Evolutionary conservation across 2,888 invertebrate genomes (phyloP).

Genomic region (Agelastica alni): DNA sequence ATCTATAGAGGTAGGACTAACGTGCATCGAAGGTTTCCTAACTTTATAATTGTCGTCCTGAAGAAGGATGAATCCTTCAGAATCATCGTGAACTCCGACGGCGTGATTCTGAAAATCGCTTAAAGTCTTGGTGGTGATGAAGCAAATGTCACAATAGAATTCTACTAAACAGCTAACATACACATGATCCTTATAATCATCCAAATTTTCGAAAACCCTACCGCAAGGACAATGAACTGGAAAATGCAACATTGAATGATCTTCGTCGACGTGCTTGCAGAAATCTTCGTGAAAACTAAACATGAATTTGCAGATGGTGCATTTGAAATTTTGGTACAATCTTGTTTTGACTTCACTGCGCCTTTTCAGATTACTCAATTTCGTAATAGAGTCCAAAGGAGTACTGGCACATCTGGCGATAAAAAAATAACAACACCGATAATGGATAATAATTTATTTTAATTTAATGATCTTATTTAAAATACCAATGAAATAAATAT

Average conservation of each 20-base stretch:
- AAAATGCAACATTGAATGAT: slow-evolving; percentile 43
- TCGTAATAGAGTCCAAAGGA: slow-evolving; percentile 44
- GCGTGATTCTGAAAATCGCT: slow-evolving; percentile 52
- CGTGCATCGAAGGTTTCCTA: slow-evolving; percentile 29
- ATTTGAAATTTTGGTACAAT: slow-evolving; percentile 53
- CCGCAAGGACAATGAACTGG: slow-evolving; percentile 47
- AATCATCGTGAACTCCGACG: slow-evolving; percentile 46
- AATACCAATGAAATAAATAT: too few relatives aligned
- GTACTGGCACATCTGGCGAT: slow-evolving; percentile 42
- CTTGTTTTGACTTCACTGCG: slow-evolving; percentile 50
- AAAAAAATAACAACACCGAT: too few relatives aligned
- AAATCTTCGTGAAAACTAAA: slow-evolving; percentile 53
- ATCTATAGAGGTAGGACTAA: slow-evolving; percentile 28
- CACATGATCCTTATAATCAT: slow-evolving; percentile 51
- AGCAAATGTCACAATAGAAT: slow-evolving; percentile 54
- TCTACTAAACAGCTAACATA: slow-evolving; percentile 50
- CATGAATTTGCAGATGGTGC: slow-evolving; percentile 49
- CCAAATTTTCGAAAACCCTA: slow-evolving; percentile 44
- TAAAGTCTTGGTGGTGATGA: slow-evolving; percentile 44
- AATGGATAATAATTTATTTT: too few relatives aligned
- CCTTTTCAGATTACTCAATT: slow-evolving; percentile 47
- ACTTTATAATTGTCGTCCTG: slow-evolving; percentile 47
- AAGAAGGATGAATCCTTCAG: slow-evolving; percentile 48
- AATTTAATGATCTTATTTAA: too few relatives aligned
- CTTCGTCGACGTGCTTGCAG: slow-evolving; percentile 50